Evolutionary conservation across 2,888 invertebrate genomes (phyloP).

Genomic region (Dorcus hopei): DNA sequence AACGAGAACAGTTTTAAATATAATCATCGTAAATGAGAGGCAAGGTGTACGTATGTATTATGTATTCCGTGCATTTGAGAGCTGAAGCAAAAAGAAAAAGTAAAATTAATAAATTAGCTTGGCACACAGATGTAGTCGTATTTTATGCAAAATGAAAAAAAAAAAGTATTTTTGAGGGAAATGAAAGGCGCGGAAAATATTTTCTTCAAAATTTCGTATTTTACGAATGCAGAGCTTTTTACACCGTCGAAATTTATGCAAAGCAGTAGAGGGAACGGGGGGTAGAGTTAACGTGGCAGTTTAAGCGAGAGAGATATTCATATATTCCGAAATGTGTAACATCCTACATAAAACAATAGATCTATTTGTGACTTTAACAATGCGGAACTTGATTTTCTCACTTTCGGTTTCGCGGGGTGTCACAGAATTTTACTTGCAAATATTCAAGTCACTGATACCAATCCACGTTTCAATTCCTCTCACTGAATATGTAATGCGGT

Average conservation of each 20-base stretch:
- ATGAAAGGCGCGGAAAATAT: too few relatives aligned
- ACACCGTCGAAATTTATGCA: not conserved
- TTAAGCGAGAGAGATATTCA: constrained; percentile 19
- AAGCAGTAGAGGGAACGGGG: not conserved
- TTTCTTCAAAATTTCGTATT: too few relatives aligned
- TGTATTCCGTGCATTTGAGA: too few relatives aligned
- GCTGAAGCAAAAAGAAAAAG: too few relatives aligned
- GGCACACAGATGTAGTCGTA: too few relatives aligned
- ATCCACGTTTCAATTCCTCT: constrained; percentile 40
- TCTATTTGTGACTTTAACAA: constrained; percentile 28
- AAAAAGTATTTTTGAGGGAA: too few relatives aligned
- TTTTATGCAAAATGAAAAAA: too few relatives aligned
- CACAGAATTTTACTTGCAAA: constrained; percentile 38
- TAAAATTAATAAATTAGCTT: too few relatives aligned
- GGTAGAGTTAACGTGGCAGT: not conserved
- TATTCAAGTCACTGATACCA: constrained; percentile 31
- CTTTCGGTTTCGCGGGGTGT: constrained; percentile 34
- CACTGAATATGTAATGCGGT: constrained; percentile 39
- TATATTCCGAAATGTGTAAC: constrained; percentile 26
- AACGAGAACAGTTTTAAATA: too few relatives aligned
- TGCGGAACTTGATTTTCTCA: constrained; percentile 32
- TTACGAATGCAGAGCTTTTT: too few relatives aligned
- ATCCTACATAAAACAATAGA: constrained; percentile 28
- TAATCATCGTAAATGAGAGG: too few relatives aligned
- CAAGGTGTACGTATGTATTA: too few relatives aligned